Base-by-base conservation (phyloP, 2,113 vertebrate species). In the Hiodon tergisus region DNA sequence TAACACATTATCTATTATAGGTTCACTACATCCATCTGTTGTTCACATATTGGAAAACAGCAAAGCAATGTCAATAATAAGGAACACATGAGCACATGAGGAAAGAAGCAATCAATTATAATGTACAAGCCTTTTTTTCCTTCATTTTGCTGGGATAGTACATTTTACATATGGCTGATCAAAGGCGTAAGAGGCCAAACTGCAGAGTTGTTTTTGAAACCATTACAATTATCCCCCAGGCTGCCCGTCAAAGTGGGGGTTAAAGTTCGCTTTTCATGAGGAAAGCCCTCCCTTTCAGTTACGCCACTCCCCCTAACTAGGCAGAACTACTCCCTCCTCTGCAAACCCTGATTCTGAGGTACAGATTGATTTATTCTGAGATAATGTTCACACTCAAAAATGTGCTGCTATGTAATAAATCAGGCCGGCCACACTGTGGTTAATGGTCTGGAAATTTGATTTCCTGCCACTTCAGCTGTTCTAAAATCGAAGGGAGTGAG, bases 381-480 rank as follows among this genome's bases (percentile, higher is more conserved):
- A 79, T 83, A 83, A 80, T 71, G 79, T 83, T 80, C 81, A 78
- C 79, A 79, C 77, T 79, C 75, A 73, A 74, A 79, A 78, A 66
- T 73, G 75, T 55, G 71, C 75, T 47, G 46, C 71, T 46, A 63
- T 71, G 79, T 79, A 75, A 78, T 80, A 77, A 81, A 81, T 81
- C 80, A 81, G 78, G 60, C 31, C 16, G 10, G 61, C 66, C 72
- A 54, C 76, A 61, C 68, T 62, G 69, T 78, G 73, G 73, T 77
- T 81, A 81, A 81, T 81, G 73, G 79, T 54, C 77, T 77, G 81
- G 77, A 78, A 82, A 78, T 80, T 72, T 75, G 76, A 80, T 80
- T 82, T 82, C 78, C 78, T 80, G 81, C 78, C 81, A 81, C 75
- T 77, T 79, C 80, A 81, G 80, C 80, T 81, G 75, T 78, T 81